phyloP scores from a whole-genome alignment of 1,140 invertebrate genomes.

The Uloborus diversus region DNA sequence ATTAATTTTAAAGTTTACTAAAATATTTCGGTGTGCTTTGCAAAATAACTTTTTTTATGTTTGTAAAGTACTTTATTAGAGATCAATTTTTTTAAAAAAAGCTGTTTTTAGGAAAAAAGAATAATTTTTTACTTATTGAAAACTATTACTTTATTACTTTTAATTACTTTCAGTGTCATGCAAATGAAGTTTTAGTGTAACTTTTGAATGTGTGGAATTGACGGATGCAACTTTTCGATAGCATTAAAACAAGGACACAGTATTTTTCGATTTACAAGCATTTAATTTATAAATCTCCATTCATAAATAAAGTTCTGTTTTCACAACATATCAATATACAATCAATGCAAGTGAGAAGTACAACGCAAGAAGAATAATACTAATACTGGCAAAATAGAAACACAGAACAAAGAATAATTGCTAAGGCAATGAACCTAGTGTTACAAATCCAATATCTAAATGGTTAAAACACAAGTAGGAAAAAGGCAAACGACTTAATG shows the following conservation, averaged over 20 bases:
- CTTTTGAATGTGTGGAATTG: too few species aligned
- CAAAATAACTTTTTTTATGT: too few species aligned
- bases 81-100: too few species aligned
- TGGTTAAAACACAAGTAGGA: constrained; percentile 25
- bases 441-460: constrained; percentile 20
- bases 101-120: too few species aligned
- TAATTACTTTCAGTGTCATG: too few species aligned
- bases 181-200: too few species aligned
- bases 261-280: constrained; percentile 38
- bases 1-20: too few species aligned
- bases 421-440: constrained; percentile 19
- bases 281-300: constrained; percentile 58
- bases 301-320: constrained; percentile 57
- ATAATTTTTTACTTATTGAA: too few species aligned
- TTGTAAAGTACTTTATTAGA: too few species aligned
- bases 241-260: neutral
- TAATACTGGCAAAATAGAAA: constrained; percentile 56
- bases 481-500: constrained; percentile 47
- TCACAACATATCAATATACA: constrained; percentile 58
- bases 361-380: constrained; percentile 15
- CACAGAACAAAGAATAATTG: constrained; percentile 2
- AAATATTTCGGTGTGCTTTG: too few species aligned
- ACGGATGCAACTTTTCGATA: too few species aligned
- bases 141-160: too few species aligned
- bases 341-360: constrained; percentile 31